Evolutionary conservation across 2,888 invertebrate species (phyloP).

Genomic region (Pomacea canaliculata): DNA sequence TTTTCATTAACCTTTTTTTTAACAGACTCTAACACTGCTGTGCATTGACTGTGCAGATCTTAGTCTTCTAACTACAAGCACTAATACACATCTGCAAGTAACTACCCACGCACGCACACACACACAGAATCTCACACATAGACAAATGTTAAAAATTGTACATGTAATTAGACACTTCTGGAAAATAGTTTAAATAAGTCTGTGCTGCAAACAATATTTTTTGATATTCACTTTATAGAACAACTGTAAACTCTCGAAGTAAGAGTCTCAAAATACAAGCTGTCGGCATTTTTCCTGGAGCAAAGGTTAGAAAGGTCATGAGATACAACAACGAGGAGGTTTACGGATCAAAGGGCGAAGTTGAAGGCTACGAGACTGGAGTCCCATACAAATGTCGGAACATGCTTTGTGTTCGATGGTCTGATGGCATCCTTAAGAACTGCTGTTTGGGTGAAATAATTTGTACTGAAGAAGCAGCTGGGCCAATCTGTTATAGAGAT

Average conservation of each 20-base stretch:
- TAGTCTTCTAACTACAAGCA: no score
- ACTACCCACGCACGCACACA: no score
- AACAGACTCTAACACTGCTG: no score
- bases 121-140: no score
- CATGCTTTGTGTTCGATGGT: conserved; percentile 24
- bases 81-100: no score
- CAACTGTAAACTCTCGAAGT: conserved; percentile 8
- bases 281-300: conserved; percentile 16
- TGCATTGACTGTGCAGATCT: no score
- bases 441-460: conserved; percentile 30
- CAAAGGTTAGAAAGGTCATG: conserved; percentile 7
- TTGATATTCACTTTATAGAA: not conserved
- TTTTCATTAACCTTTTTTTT: no score
- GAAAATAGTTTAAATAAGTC: no score
- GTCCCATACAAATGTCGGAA: conserved; percentile 21
- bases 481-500: conserved; percentile 29
- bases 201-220: not conserved
- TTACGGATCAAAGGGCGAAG: conserved; percentile 1
- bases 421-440: conserved; percentile 12
- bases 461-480: conserved; percentile 23
- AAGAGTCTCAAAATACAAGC: conserved; percentile 7
- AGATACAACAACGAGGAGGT: conserved; percentile 9
- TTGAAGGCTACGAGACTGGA: conserved; percentile 6
- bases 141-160: no score
- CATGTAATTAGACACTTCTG: no score